Evolutionary conservation across 2,888 invertebrate species (phyloP), one percentile per base, ranked within the genome.

Genomic region (Melieria crassipennis): DNA sequence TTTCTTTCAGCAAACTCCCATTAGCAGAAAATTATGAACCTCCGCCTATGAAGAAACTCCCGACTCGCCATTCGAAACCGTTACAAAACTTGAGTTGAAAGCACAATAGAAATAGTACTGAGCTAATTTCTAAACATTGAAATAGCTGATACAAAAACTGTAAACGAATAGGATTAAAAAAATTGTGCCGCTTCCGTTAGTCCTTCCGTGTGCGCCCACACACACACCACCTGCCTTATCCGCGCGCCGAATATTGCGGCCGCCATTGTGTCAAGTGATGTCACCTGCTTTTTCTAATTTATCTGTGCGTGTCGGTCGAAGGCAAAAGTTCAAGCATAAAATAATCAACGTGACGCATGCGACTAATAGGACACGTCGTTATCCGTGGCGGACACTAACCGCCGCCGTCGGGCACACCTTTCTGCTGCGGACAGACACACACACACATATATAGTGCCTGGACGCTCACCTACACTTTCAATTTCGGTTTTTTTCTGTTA

Each of bases 301-400:
- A 83, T 83, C 77, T 77, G 75, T 77, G 78, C 83, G 76, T 75
- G 78, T 75, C 75, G 73, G 65, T 61, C 63, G 70, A 69, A 74
- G 73, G 71, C 73, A 73, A 76, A 75, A 77, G 74, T 76, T 75
- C 74, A 74, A 71, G 66, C 73, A 77, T 76, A 75, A 76, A 78
- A 75, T 70, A 74, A 65, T 74, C 71, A 74, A 74, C 71, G 65
- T 77, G 77, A 76, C 76, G 75, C 72, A 63, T 74, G 6, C 52
- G 52, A 13, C 11, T 11, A 11, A 11, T 50, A 9, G 50, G 50
- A 10, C 50, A 11, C 10, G 11, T 50, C 10, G 11, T 52, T n/a
- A 52, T 52, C 5, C 52, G 52, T 52, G 6, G 52, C 48, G 6
- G 43, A 13, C 60, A 9, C 16, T 62, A 58, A 30, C 43, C n/a